Conservation (phyloP, 2,113 vertebrate genomes). For the Coreoperca whiteheadi region DNA sequence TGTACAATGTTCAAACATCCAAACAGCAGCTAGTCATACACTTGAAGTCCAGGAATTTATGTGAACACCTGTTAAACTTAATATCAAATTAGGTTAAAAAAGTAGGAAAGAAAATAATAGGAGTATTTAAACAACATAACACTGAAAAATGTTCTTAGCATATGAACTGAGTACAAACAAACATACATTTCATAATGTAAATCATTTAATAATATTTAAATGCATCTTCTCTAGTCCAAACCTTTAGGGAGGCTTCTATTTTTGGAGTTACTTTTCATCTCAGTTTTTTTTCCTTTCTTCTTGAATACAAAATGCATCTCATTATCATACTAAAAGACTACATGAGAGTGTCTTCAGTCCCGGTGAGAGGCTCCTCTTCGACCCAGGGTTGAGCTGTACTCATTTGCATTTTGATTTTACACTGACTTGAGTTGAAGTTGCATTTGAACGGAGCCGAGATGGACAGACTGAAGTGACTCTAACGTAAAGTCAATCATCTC, state of each 20-base stretch:
- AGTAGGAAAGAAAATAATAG: neutral
- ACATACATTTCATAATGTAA: neutral
- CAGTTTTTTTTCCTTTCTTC: conserved; percentile 17
- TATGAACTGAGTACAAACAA: neutral
- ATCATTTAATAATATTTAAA: neutral
- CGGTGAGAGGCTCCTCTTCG: conserved; percentile 48
- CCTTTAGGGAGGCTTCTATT: neutral
- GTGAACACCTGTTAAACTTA: conserved; percentile 21
- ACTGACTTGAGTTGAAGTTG: conserved; percentile 44
- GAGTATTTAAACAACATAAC: neutral
- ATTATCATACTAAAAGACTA: conserved; percentile 65
- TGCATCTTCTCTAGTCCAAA: neutral
- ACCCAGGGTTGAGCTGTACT: conserved; percentile 21
- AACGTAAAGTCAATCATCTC: conserved; percentile 51
- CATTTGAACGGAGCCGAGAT: conserved; percentile 45
- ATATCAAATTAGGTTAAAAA: conserved; percentile 7
- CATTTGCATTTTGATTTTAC: conserved; percentile 76
- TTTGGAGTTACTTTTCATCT: neutral
- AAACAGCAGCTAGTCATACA: conserved; percentile 11
- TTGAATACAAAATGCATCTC: conserved; percentile 50
- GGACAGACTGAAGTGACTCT: conserved; percentile 52
- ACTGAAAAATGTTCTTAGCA: neutral
- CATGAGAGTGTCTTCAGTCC: conserved; percentile 35
- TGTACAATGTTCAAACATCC: conserved; percentile 21
- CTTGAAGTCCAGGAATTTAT: conserved; percentile 15